Percentiles rank a stretch among this genome's conserved stretches.
Conservation (phyloP, 2,888 invertebrate species). For the Eupithecia abbreviata region DNA sequence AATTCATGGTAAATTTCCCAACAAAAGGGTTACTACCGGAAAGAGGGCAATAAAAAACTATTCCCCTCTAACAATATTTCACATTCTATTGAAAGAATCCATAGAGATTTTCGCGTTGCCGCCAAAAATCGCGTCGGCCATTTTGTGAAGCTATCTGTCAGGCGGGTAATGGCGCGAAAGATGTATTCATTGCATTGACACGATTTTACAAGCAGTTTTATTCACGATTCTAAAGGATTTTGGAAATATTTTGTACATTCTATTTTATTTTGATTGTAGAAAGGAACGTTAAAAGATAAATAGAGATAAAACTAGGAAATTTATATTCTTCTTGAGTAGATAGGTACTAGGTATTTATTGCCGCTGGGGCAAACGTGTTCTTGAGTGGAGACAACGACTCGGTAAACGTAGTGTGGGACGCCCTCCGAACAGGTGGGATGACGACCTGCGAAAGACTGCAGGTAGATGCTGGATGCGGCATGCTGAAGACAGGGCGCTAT, state of each 20-base stretch:
- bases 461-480: too few relatives aligned
- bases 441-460: too few relatives aligned
- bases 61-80: conserved; percentile 67
- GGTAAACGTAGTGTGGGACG: too few relatives aligned
- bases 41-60: conserved; percentile 64
- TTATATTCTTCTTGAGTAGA: too few relatives aligned
- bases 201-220: conserved; percentile 23
- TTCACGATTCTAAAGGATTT: background rate
- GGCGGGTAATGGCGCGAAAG: conserved; percentile 85
- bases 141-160: conserved; percentile 83
- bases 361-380: too few relatives aligned
- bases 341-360: too few relatives aligned
- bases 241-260: background rate
- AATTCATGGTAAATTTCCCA: conserved; percentile 54
- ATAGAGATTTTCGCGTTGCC: conserved; percentile 69
- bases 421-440: too few relatives aligned
- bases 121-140: conserved; percentile 73
- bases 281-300: too few relatives aligned
- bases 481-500: too few relatives aligned
- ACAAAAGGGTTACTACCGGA: conserved; percentile 69
- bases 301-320: too few relatives aligned
- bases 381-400: too few relatives aligned
- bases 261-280: too few relatives aligned
- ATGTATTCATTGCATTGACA: conserved; percentile 67
- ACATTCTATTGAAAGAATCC: conserved; percentile 69